Evolutionary conservation across 2,797 vertebrate genomes (phyloP), one percentile per base, ranked within the genome.

Genomic region (Danio jaintianensis): DNA sequence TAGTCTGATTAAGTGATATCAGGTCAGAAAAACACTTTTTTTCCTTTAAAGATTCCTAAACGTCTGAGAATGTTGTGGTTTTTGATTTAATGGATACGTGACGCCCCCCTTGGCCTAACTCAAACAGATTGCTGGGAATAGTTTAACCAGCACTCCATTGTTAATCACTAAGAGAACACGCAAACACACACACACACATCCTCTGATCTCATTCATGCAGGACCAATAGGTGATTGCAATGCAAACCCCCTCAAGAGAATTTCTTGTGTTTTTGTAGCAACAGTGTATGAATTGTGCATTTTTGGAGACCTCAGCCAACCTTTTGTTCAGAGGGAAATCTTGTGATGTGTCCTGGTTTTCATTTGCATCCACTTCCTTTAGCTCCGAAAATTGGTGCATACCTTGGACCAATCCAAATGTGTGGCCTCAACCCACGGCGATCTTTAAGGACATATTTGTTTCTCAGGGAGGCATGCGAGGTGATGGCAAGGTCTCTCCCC

Each of bases 51-150:
- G 85, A 90, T 90, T 91, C 79, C 88, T 90, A 59, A 85, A 86
- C 82, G 88, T 91, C 89, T 92, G 88, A 91, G 88, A 91, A 92
- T 91, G 87, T 78, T 91, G 87, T 84, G 87, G 88, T 90, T 90
- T 88, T 82, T 81, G 70, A 76, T 85, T 84, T 82, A 87, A 89
- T 86, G 86, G 78, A 84, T 82, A 85, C 87, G 82, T 83, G 58
- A 87, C 67, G 66, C 85, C 86, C 70, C 80, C 83, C 80, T 85
- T 66, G 73, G 85, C 82, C 79, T 45, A 81, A 78, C 80, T 89
- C 80, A 87, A 85, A 86, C 82, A 87, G 61, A 82, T 56, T 72
- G 80, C 81, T 86, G 74, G 80, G 85, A 86, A 79, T 86, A 76
- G 80, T 56, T 58, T 55, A 62, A 69, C 69, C 76, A 77, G 56